Base-by-base conservation (phyloP, 2,888 invertebrate genomes). In the Malachius bipustulatus region DNA sequence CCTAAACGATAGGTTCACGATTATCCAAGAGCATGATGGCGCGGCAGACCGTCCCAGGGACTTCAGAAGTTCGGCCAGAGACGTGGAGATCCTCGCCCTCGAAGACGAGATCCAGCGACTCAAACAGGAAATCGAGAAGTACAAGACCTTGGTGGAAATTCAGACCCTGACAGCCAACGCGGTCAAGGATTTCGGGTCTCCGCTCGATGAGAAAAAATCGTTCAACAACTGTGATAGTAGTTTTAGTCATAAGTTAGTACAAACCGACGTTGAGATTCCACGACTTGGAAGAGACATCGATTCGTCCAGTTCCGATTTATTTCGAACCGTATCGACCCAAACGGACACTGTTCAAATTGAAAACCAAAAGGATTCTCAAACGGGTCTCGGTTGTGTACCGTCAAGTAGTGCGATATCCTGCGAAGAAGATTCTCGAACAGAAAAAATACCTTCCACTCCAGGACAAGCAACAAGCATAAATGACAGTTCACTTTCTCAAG, bases 131-230 rank as follows among this genome's bases (percentile, higher is more conserved):
- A 60, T 72, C n/a, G 73, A 73, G 41, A 69, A 69, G 48, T 70
- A 68, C 49, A 67, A 67, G 51, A 71, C 72, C 2, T 53, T 75
- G 26, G 66, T 67, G n/a, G 69, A 71, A 38, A 73, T 75, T 36
- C 67, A 70, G 43, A 58, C 65, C 32, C 57, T 73, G 28, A 69
- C 71, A 3, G 64, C 65, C 32, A 67, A 66, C 38, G 66, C 70
- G 4, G 60, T 66, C 16, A 61, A 64, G 37, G 71, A 72, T 51
- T 69, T 70, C 48, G 58, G 57, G 33, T 65, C 66, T 3, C 66
- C 66, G 2, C 52, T 55, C 8, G 54, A 55, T 37, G 61, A 62
- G 43, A 44, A 39, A 10, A 54, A 49, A 42, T 37, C 38, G 34
- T 42, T 51, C 35, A 41, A 47, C 35, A 47, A 39, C 48, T 55